Evolutionary conservation across 2,888 invertebrate species (phyloP), one percentile per base, ranked within the genome.

Genomic region (Hofmannophila pseudospretella): DNA sequence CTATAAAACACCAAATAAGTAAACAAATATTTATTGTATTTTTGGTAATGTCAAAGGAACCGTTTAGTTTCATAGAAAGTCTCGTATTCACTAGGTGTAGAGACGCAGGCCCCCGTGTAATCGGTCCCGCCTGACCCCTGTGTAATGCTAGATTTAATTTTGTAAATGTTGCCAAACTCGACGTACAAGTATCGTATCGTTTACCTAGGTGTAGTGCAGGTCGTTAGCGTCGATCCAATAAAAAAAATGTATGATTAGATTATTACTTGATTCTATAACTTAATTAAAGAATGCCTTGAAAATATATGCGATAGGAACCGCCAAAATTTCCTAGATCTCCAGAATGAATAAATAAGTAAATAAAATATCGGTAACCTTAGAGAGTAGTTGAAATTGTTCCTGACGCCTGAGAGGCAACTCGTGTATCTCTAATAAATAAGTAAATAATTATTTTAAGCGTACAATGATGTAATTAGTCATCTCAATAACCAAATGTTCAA

Each of bases 331-430:
- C 70, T 73, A 73, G 78, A 79, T 78, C 74, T 79, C 77, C 64
- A 63, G 59, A 67, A 73, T 56, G 61, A 68, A 56, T 59, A 66
- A 67, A 62, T 63, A 62, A 55, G 4, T 23, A 7, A 26, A 26
- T 26, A 26, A 26, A 5, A 2, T 32, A 33, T 33, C 20, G 19
- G 16, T 33, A 61, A 78, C 73, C 58, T 75, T 86, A 86, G 85
- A 70, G 79, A 67, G 85, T 86, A 86, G 86, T 71, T 74, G 69
- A 82, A 81, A 82, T 81, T 85, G 86, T 86, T 86, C 86, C 86
- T 86, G 84, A 78, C 67, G 85, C 84, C 86, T 86, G 64, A 63
- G 80, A 85, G 85, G 85, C 86, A 82, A 64, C 69, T 75, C 74
- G 71, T 82, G 79, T 82, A 78, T 80, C 77, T 77, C 70, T 69